Evolutionary conservation across 2,888 invertebrate species (phyloP), one percentile per base, ranked within the genome.

Genomic region (Oxyteleia sp.): DNA sequence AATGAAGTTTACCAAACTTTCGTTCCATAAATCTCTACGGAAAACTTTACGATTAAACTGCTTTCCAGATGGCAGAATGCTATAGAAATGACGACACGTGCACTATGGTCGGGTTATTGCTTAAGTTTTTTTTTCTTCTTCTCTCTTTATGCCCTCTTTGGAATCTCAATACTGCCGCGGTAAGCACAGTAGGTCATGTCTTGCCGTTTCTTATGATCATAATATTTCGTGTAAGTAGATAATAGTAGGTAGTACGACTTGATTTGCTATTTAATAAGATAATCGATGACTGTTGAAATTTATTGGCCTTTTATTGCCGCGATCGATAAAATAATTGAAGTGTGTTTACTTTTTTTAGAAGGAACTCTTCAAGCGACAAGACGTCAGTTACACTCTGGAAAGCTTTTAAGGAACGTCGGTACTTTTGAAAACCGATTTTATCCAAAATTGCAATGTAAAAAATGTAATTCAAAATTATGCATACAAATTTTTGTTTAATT

Each of bases 41-140:
- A 63, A 63, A 71, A 82, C 72, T 82, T 82, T 82, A 61, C 76
- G 76, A 76, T 82, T 71, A 76, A 76, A 82, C 76, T 71, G 64
- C 53, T 64, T 75, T 71, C 57, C 71, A 64, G 66, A 57, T 71
- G 75, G 82, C 45, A 75, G 68, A 74, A 55, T 63, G 47, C 49
- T 71, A 71, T 71, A 82, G 82, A 76, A 76, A 72, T 72, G 78
- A 78, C 66, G 66, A 72, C 76, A 82, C 82, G 78, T 82, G 82
- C 82, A 72, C 78, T 68, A 78, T 78, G 57, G 72, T 61, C 72
- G 61, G 71, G 72, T 82, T 82, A 82, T 82, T 82, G 82, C 82
- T 82, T 66, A 61, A 76, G 38, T 63, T 75, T 76, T 82, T 76
- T 76, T 32, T 29, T 15, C 13, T 53, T 38, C 41, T 79, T 57